Evolutionary conservation across 2,113 vertebrate genomes (phyloP).

Genomic region (Tringa solitaria): DNA sequence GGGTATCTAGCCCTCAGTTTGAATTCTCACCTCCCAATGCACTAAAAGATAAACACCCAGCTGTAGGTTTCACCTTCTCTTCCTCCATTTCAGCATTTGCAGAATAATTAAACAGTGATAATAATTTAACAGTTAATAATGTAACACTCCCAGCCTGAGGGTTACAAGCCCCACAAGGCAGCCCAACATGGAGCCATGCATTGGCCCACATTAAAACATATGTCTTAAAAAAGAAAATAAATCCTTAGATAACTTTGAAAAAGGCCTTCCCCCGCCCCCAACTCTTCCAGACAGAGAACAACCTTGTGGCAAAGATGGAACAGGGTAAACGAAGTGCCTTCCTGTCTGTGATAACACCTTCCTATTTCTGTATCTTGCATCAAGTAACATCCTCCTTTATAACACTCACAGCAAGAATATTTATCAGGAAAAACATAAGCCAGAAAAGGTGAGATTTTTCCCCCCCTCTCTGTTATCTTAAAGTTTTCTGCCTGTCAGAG

Average conservation of each 20-base stretch:
- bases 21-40: neutral
- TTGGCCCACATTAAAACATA: neutral
- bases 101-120: neutral
- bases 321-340: slow-evolving; percentile 19
- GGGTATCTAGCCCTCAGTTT: neutral
- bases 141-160: neutral
- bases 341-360: slow-evolving; percentile 36
- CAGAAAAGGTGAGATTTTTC: slow-evolving; percentile 27
- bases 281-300: neutral
- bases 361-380: slow-evolving; percentile 43
- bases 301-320: slow-evolving; percentile 3
- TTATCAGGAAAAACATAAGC: slow-evolving; percentile 65
- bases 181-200: neutral
- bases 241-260: neutral
- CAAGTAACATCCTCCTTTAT: slow-evolving; percentile 48
- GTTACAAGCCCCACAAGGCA: neutral
- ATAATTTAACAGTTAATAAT: neutral
- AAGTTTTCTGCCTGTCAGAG: slow-evolving; percentile 49
- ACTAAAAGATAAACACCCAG: neutral
- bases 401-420: slow-evolving; percentile 54
- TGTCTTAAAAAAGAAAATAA: neutral
- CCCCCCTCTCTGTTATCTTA: neutral
- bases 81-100: neutral
- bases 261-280: neutral
- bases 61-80: neutral